These are phyloP conservation scores for Papilio gigon DNA, from an alignment of 2,888 invertebrate genomes.

Conservation along the genomic window DNA sequence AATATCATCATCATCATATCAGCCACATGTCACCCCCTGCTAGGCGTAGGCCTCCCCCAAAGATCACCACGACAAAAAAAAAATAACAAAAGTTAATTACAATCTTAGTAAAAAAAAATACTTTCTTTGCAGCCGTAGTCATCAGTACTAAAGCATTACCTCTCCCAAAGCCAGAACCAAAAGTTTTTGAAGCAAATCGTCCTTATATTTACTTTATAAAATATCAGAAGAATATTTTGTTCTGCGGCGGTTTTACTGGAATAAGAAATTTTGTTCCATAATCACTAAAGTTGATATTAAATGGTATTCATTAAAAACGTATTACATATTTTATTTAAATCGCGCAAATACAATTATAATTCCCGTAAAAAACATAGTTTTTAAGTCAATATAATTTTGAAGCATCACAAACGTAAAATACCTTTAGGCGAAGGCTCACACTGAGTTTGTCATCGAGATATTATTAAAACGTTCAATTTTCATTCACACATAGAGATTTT, in stretches of 20 bases:
- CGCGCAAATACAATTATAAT: neutral
- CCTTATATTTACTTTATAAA: constrained; percentile 21
- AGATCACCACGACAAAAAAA: too few relatives aligned
- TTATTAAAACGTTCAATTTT: too few relatives aligned
- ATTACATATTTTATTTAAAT: neutral
- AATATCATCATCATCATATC: too few relatives aligned
- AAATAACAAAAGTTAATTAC: too few relatives aligned
- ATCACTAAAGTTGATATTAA: neutral
- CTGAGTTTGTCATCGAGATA: neutral
- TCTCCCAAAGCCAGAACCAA: constrained; percentile 7
- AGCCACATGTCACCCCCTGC: too few relatives aligned
- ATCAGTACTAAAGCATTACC: constrained; percentile 6
- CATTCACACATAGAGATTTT: too few relatives aligned
- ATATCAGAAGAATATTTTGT: constrained; percentile 31
- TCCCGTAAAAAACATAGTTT: too few relatives aligned
- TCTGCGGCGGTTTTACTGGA: constrained; percentile 30
- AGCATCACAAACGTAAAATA: neutral
- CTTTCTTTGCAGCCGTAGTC: constrained; percentile 12
- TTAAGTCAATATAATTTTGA: neutral
- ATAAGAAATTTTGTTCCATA: neutral
- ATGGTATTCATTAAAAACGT: neutral
- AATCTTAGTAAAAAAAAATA: too few relatives aligned
- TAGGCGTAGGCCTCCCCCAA: too few relatives aligned
- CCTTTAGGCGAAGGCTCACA: neutral
- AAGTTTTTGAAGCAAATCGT: constrained; percentile 25